A percentile compares a stretch with the other conserved stretches of the same genome.
Conservation (phyloP, 1,140 invertebrate genomes). For the Microplitis demolitor region DNA sequence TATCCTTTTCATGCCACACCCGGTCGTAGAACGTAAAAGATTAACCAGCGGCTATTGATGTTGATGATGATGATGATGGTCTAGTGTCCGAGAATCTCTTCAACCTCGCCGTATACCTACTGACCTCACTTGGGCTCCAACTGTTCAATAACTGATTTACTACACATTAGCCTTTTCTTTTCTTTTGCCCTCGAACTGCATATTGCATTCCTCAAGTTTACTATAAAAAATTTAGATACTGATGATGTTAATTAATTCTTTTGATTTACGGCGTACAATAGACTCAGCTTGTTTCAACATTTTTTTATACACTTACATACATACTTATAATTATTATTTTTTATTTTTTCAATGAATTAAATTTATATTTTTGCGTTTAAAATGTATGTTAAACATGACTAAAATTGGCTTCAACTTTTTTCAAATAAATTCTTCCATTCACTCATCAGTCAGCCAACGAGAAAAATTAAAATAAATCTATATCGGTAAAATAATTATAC, state of each 20-base stretch:
- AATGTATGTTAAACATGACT: no score
- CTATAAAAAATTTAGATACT: neutral
- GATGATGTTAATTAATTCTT: neutral
- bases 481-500: no score
- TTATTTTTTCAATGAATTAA: no score
- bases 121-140: neutral
- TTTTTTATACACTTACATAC: no score
- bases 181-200: neutral
- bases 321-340: neutral
- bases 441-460: no score
- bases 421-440: no score
- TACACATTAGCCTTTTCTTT: neutral
- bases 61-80: neutral
- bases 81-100: constrained; percentile 6
- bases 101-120: constrained; percentile 4
- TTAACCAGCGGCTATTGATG: neutral
- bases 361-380: no score
- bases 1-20: neutral
- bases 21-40: neutral
- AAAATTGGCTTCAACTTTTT: no score
- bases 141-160: neutral
- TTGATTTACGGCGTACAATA: neutral
- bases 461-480: no score
- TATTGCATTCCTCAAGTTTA: neutral
- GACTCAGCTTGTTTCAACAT: no score